phyloP scores from a whole-genome alignment of 2,113 vertebrate genomes.

The Thunnus maccoyii region DNA sequence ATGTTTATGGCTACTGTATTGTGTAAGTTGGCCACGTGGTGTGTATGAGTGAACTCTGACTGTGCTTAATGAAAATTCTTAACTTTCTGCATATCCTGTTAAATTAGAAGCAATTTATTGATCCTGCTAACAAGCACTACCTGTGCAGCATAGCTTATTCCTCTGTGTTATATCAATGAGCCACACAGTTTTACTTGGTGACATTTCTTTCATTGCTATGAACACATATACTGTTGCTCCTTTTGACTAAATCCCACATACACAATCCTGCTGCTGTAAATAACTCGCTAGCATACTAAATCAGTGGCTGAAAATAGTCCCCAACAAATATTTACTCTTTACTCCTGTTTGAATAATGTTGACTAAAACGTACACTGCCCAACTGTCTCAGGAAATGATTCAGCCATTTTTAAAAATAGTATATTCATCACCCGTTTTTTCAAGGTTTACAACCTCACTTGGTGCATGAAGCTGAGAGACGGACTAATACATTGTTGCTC shows the following conservation, averaged over 20 bases:
- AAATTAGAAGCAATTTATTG: neutral
- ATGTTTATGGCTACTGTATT: neutral
- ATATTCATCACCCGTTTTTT: neutral
- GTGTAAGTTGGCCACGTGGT: neutral
- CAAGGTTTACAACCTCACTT: neutral
- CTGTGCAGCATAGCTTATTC: too few species aligned
- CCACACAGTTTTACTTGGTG: neutral
- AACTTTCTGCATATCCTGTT: neutral
- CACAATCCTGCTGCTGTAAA: conserved; percentile 17
- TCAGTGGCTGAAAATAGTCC: conserved; percentile 14
- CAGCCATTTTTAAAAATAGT: neutral
- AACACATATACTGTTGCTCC: conserved; percentile 2
- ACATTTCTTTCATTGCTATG: neutral
- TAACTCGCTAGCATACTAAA: neutral
- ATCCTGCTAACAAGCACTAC: neutral
- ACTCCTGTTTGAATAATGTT: neutral
- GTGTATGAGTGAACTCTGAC: too few species aligned
- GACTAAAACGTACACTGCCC: neutral
- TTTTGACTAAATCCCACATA: conserved; percentile 14
- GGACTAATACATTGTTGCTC: too few species aligned
- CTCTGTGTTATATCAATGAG: neutral
- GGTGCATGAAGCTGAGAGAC: too few species aligned
- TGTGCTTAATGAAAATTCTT: too few species aligned
- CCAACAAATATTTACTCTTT: conserved; percentile 47
- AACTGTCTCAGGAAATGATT: neutral